phyloP scores from a whole-genome alignment of 2,888 invertebrate genomes.

The Strigamia crassipes region DNA sequence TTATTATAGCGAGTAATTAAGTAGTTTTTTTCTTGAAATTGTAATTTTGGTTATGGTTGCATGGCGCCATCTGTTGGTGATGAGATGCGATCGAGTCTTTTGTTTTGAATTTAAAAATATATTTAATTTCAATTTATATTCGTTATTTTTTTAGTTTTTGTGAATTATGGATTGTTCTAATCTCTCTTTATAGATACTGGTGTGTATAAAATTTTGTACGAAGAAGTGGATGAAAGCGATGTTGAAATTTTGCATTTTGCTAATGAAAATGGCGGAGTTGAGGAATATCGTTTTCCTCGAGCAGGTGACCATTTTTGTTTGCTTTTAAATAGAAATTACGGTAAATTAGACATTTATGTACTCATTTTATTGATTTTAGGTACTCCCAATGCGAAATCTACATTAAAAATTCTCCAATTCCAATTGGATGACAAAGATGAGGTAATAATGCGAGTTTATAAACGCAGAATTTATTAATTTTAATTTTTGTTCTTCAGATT shows the following conservation, averaged over 20 bases:
- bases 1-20: too few relatives aligned
- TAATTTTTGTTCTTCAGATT: slow-evolving; percentile 53
- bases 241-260: slow-evolving; percentile 91
- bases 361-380: slow-evolving; percentile 61
- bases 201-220: slow-evolving; percentile 62
- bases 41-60: too few relatives aligned
- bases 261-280: slow-evolving; percentile 76
- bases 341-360: neutral
- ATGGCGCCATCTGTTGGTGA: neutral
- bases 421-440: slow-evolving; percentile 61
- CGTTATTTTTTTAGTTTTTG: neutral
- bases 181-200: slow-evolving; percentile 44
- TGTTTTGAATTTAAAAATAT: neutral
- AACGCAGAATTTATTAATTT: neutral
- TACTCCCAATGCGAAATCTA: slow-evolving; percentile 86
- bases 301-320: slow-evolving; percentile 55
- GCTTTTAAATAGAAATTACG: neutral
- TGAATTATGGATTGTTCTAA: neutral
- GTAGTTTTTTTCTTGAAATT: too few relatives aligned
- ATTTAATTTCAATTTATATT: slow-evolving; percentile 14
- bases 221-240: slow-evolving; percentile 69
- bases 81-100: too few relatives aligned
- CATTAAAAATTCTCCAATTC: slow-evolving; percentile 73
- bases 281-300: slow-evolving; percentile 68
- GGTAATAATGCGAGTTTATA: slow-evolving; percentile 47